Evolutionary conservation across 2,797 vertebrate genomes (phyloP), one percentile per base, ranked within the genome.

Genomic region (Danio jaintianensis): DNA sequence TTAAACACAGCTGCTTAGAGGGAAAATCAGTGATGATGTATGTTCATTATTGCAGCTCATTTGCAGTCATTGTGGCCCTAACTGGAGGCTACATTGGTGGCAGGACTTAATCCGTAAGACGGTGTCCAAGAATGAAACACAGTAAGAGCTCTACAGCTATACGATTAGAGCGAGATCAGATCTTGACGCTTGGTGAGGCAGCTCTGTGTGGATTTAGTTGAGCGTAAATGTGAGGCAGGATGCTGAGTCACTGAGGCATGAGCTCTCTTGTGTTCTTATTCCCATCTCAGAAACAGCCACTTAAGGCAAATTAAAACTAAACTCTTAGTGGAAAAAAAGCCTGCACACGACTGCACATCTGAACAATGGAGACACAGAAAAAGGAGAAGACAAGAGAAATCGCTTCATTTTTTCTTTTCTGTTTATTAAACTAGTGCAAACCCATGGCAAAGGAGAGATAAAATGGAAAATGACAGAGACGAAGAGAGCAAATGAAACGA

Each of bases 261-360:
- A 81, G 47, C 58, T 85, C 84, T 91, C 89, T 86, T 62, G 91
- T 91, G 93, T 78, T 56, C 52, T 69, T 36, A 62, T 55, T 79
- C 50, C 48, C 9, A 67, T 47, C 15, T 43, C 4, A 78, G 66
- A 76, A 75, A 78, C 67, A 53, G 70, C 10, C 66, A 72, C 59
- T 67, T 73, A 52, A 47, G 48, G 56, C 71, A 75, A 56, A 64
- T 75, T 63, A 55, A 74, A 70, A 47, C 42, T 48, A 29, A 70
- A 45, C 62, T 40, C 42, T 55, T 72, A 47, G 55, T 10, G 13
- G 48, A 75, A 83, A 69, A n/a, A 48, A 59, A 29, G 29, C 36
- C 61, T 55, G 38, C 76, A 82, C 55, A 79, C 13, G 56, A 59
- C 36, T 75, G 59, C 53, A 75, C 61, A 73, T 82, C 55, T 58